phyloP scores from a whole-genome alignment of 2,113 vertebrate genomes.

The Thamnaconus septentrionalis region DNA sequence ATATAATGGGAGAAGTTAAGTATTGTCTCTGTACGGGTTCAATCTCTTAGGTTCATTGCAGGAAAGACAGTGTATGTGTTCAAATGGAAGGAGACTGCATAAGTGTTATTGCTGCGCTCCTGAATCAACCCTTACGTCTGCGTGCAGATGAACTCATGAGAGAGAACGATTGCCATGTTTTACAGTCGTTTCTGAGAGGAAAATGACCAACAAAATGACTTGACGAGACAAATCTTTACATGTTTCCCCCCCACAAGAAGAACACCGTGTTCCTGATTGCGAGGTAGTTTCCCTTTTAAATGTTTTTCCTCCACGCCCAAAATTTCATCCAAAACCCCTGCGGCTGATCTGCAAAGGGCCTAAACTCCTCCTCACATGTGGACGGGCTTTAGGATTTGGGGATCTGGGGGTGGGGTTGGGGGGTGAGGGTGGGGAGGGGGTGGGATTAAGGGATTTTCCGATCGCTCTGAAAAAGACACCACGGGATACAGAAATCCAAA shows the following conservation, averaged over 20 bases:
- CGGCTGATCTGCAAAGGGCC: slow-evolving; percentile 36
- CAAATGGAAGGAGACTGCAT: too few species aligned
- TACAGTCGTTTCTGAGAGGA: too few species aligned
- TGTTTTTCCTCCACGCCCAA: neutral
- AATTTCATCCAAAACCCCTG: slow-evolving; percentile 41
- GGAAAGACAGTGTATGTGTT: neutral
- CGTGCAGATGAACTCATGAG: too few species aligned
- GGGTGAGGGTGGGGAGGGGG: too few species aligned
- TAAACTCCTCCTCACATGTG: slow-evolving; percentile 49
- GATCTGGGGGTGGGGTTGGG: slow-evolving; percentile 27
- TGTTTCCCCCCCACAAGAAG: too few species aligned
- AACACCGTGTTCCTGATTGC: too few species aligned
- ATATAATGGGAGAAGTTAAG: slow-evolving; percentile 10
- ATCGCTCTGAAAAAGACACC: slow-evolving; percentile 63
- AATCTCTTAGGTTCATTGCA: neutral
- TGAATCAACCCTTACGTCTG: too few species aligned
- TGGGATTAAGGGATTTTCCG: slow-evolving; percentile 72
- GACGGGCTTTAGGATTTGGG: slow-evolving; percentile 55
- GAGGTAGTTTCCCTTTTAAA: too few species aligned
- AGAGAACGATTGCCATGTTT: too few species aligned
- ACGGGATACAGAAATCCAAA: slow-evolving; percentile 61
- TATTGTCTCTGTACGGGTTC: slow-evolving; percentile 6
- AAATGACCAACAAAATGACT: too few species aligned
- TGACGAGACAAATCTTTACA: too few species aligned
- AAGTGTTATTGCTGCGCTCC: too few species aligned